Conservation (phyloP, 2,797 vertebrate genomes). For the Acipenser transmontanus region DNA sequence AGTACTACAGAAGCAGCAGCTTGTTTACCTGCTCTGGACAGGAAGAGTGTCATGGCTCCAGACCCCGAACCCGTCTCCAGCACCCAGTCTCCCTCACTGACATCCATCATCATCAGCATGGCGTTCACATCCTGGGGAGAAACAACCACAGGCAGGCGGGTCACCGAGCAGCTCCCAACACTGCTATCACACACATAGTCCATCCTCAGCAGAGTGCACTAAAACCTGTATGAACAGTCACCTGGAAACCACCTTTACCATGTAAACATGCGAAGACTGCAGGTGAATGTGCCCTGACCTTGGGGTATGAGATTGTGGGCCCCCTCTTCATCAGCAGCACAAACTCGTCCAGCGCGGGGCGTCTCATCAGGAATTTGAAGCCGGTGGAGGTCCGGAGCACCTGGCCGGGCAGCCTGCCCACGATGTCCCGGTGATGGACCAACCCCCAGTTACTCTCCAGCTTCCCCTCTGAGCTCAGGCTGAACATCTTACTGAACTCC, state of each 20-base stretch:
- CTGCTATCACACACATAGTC: too few relatives aligned
- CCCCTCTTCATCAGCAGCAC: slow-evolving; percentile 75
- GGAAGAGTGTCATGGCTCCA: slow-evolving; percentile 80
- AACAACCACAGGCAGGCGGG: neutral
- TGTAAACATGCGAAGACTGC: too few relatives aligned
- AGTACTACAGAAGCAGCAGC: neutral
- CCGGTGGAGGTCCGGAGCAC: slow-evolving; percentile 44
- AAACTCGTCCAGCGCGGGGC: slow-evolving; percentile 78
- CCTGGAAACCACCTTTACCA: neutral
- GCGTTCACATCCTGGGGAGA: slow-evolving; percentile 57
- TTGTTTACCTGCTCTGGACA: slow-evolving; percentile 79
- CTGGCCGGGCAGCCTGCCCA: slow-evolving; percentile 56
- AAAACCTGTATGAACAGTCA: neutral
- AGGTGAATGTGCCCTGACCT: slow-evolving; percentile 42
- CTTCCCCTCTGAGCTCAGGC: slow-evolving; percentile 36
- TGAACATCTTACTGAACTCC: slow-evolving; percentile 66
- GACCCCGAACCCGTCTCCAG: slow-evolving; percentile 85
- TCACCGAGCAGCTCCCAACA: too few relatives aligned
- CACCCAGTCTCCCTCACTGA: slow-evolving; percentile 73
- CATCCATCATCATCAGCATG: slow-evolving; percentile 74
- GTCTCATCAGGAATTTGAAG: slow-evolving; percentile 51
- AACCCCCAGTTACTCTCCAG: slow-evolving; percentile 57
- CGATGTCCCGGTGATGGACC: slow-evolving; percentile 55
- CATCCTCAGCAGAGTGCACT: too few relatives aligned
- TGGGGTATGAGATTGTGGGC: slow-evolving; percentile 74